Evolutionary conservation across 2,113 vertebrate species (phyloP), one percentile per base, ranked within the genome.

Genomic region (Tichodroma muraria): DNA sequence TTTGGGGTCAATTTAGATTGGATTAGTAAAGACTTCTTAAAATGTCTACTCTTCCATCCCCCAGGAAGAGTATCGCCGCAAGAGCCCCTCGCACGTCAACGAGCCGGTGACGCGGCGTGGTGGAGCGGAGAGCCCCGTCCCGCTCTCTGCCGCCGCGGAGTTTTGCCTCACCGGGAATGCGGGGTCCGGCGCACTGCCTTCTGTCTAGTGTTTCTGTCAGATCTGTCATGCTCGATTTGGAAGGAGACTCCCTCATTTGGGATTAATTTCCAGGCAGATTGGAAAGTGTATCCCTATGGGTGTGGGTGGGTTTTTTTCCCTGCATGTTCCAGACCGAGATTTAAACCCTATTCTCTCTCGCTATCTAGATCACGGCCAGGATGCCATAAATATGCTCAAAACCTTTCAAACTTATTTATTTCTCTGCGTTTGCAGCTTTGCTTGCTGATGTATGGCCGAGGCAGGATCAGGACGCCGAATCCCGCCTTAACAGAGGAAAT

Each of bases 181-280:
- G 17, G 64, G n/a, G 28, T 84, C 71, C 80, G 33, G 57, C 15
- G 31, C 75, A 38, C 37, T 85, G 91, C 81, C 45, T 94, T 96
- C 95, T 95, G 95, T 72, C 84, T 91, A 88, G 64, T 94, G 88
- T 95, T 95, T 91, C 72, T 81, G 88, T 86, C 96, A 94, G 85
- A 93, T 88, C 91, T 96, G 95, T 96, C 96, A 96, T 85, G 59
- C 10, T 69, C 35, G 18, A 78, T 95, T 94, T 97, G 85, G 79
- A 95, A 85, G 44, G 72, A 95, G 49, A 66, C 79, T 91, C 71
- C 79, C 59, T 94, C 95, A 93, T 97, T 95, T 93, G 93, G 91
- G 77, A 96, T 95, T 95, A 82, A 95, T 97, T 97, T 95, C 76
- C 82, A 93, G 76, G 72, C 79, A 88, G 68, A 83, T 88, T 88